Base-by-base conservation (phyloP, 2,797 vertebrate species). In the Meriones psammophilus region DNA sequence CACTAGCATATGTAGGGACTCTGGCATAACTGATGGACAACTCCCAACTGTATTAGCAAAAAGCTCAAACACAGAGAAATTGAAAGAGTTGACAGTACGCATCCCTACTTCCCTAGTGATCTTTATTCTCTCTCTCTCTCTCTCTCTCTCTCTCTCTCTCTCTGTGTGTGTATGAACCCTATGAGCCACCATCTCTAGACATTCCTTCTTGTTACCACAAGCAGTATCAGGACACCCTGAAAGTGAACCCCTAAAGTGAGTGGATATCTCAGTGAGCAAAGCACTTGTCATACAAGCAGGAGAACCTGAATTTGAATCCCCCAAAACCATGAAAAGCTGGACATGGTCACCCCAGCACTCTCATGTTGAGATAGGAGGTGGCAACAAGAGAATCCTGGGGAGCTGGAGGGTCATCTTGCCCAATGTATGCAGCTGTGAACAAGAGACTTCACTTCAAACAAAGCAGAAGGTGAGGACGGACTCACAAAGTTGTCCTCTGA, bases 31-130 rank as follows among this genome's bases (percentile, higher is more conserved):
- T 14, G 20, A 18, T 5, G 18, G n/a, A 4, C 2, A 76, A 15
- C 17, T 58, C 22, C 9, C 0, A 0, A 20, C 3, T 30, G 30
- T 9, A 2, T n/a, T 24, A 58, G 42, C 71, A 42, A 17, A 30
- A 74, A 89, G 58, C 60, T n/a, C 78, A 50, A 28, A 79, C 0
- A 1, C 22, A 39, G 60, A 69, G 33, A 39, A 36, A 58, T 2
- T 1, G 3, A 30, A 4, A 4, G 36, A 7, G 0, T 3, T 3
- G 18, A 10, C 13, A 18, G 1, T 0, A 1, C 30, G 15, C 8
- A 8, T 17, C 6, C 33, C 8, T 0, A 28, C 30, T 20, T 6
- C 22, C 30, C 5, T 36, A 7, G 20, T 24, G 24, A 8, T 5
- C 54, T 83, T 20, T 1, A 10, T 15, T 83, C 33, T 77, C 50